Evolutionary conservation across 2,113 vertebrate genomes (phyloP), one percentile per base, ranked within the genome.

Genomic region (Heterochromis multidens): DNA sequence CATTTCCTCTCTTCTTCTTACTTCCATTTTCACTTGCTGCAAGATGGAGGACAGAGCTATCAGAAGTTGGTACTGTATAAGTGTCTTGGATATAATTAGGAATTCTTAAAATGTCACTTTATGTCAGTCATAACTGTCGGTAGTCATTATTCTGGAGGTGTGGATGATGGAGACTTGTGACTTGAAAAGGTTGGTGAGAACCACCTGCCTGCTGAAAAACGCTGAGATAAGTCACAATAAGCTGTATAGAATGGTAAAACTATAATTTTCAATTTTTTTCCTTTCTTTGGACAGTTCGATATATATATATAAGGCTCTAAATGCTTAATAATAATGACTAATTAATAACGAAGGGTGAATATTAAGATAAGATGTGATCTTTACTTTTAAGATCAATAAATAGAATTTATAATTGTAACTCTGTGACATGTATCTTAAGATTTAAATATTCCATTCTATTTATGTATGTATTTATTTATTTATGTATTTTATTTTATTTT

Each of bases 21-120:
- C 61, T 31, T 58, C n/a, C 33, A 59, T 76, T 81, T 67, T 83
- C 63, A 70, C n/a, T 25, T 81, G 23, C 52, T 56, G 23, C 29
- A 60, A 72, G 17, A 60, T 67, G 49, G 52, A 79, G 25, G 31
- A 23, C 5, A 8, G 7, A 13, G 43, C 67, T 27, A 52, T 52
- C 49, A 52, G 17, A 52, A 46, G 57, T 11, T 60, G 58, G n/a
- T 16, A 40, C 9, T n/a, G n/a, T n/a, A n/a, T n/a, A 81, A 52
- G 57, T 78, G 74, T 40, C 70, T 76, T 16, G 49, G 84, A 87
- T 81, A 63, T 74, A 80, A 85, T 85, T 74, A 72, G 49, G 65
- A 78, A 63, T 62, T 19, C 4, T 59, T 57, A 54, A 87, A 85
- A 85, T 81, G 78, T 60, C 62, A 57, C 80, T 83, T 56, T 37